Conservation (phyloP, 2,797 vertebrate genomes). For the Alosa sapidissima region DNA sequence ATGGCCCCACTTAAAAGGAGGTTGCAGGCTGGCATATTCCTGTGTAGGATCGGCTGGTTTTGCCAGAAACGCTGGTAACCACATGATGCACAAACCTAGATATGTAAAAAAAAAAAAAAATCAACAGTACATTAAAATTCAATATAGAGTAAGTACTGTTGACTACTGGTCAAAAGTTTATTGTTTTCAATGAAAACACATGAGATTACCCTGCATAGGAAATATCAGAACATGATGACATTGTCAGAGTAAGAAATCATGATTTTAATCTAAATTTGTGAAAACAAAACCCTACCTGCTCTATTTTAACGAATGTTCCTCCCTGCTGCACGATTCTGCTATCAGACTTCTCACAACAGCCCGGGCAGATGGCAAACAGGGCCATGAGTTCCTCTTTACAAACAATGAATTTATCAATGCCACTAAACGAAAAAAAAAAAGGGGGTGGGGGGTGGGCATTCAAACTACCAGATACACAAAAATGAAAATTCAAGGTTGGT, state of each 20-base stretch:
- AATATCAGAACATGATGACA: too few species aligned
- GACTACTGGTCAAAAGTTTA: background rate
- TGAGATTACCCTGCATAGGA: too few species aligned
- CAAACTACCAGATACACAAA: background rate
- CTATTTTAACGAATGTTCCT: background rate
- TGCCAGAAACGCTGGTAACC: conserved; percentile 24
- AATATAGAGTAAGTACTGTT: background rate
- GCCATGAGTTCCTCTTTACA: background rate
- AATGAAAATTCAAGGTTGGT: background rate
- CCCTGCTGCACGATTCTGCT: background rate
- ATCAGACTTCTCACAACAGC: background rate
- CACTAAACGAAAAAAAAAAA: background rate
- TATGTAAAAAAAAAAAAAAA: background rate
- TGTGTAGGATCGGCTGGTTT: conserved; percentile 32
- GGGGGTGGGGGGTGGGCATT: background rate
- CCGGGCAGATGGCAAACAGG: background rate
- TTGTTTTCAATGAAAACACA: too few species aligned
- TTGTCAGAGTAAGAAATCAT: too few species aligned
- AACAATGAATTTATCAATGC: background rate
- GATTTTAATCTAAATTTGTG: too few species aligned
- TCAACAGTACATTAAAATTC: background rate
- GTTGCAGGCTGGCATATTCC: conserved; percentile 34
- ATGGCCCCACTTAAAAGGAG: conserved; percentile 30
- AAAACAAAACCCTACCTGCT: background rate
- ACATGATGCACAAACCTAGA: conserved; percentile 32